phyloP scores from a whole-genome alignment of 2,797 vertebrate species.

The Labeo calbasu region DNA sequence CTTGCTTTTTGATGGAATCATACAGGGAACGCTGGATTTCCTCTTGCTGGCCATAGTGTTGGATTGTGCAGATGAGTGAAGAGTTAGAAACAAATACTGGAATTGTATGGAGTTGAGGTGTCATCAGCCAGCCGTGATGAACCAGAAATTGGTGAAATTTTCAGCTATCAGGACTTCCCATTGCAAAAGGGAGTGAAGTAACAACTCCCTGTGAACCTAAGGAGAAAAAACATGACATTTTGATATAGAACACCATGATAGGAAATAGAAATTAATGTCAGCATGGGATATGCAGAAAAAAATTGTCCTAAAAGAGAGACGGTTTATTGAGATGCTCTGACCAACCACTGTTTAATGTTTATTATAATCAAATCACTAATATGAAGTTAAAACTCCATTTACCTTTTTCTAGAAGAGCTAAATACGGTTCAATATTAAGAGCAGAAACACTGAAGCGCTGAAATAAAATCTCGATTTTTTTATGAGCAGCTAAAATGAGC shows the following conservation, averaged over 20 bases:
- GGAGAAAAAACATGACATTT: constrained; percentile 53
- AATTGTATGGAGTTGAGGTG: constrained; percentile 75
- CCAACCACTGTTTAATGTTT: constrained; percentile 30
- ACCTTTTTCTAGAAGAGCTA: neutral
- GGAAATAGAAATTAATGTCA: constrained; percentile 22
- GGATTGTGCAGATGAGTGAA: constrained; percentile 67
- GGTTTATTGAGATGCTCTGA: constrained; percentile 2
- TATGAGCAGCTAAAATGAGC: constrained; percentile 5
- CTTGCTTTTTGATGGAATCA: constrained; percentile 95
- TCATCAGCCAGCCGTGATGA: constrained; percentile 79
- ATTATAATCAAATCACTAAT: constrained; percentile 31
- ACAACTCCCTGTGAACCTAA: constrained; percentile 72
- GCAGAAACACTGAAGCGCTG: neutral
- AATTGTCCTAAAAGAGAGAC: constrained; percentile 1
- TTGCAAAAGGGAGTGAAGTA: constrained; percentile 64
- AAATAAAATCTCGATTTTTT: constrained; percentile 7
- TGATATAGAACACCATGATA: constrained; percentile 12
- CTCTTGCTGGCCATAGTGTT: constrained; percentile 94
- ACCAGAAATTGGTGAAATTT: constrained; percentile 82
- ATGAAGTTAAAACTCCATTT: neutral
- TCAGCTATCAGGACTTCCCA: constrained; percentile 72
- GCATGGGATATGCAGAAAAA: constrained; percentile 1
- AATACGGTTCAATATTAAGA: neutral
- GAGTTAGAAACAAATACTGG: constrained; percentile 74
- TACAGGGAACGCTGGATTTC: constrained; percentile 96